Base-by-base conservation (phyloP, 2,888 invertebrate genomes). In the Andrena bucephala region DNA sequence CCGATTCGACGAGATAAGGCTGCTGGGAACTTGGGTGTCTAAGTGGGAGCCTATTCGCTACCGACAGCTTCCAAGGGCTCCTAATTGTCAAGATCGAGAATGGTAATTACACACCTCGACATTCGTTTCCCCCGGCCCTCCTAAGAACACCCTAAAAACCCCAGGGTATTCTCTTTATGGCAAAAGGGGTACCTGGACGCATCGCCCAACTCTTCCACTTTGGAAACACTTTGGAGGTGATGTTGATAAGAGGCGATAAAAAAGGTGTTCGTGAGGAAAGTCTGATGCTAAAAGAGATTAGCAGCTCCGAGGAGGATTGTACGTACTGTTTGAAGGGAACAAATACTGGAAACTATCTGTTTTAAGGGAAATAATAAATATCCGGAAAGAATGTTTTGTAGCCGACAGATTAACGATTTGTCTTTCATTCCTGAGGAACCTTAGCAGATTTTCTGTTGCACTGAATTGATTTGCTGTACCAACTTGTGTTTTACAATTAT, bases 71-170 rank as follows among this genome's bases (percentile, higher is more conserved):
- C 85, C 81, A 86, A 84, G 79, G 88, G 88, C 85, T 89, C 91
- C 91, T 91, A 92, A 92, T 92, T 92, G 91, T 91, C 90, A 91
- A 92, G 91, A 92, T 92, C 90, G 90, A 90, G 89, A 89, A 89
- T 86, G 90, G 85, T 90, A 89, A 90, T 90, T 91, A 91, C 88
- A 90, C 86, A 84, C 87, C 86, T 88, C 85, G 78, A 77, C 85
- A 87, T 86, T 84, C 77, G 74, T 84, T 76, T 76, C 81, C 76
- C 59, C 74, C 54, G 10, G 27, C 16, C 42, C 54, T 62, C 27
- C 54, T 59, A 50, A 33, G 27, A 68, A 82, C 82, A 77, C 74
- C 76, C 85, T 52, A 62, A 69, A 42, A 57, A 10, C 27, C 16
- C 42, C 70, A 48, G 3, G 20, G 68, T 66, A 75, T 71, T 50